Conservation (phyloP, 2,797 vertebrate genomes). For the Heterohyrax brucei region DNA sequence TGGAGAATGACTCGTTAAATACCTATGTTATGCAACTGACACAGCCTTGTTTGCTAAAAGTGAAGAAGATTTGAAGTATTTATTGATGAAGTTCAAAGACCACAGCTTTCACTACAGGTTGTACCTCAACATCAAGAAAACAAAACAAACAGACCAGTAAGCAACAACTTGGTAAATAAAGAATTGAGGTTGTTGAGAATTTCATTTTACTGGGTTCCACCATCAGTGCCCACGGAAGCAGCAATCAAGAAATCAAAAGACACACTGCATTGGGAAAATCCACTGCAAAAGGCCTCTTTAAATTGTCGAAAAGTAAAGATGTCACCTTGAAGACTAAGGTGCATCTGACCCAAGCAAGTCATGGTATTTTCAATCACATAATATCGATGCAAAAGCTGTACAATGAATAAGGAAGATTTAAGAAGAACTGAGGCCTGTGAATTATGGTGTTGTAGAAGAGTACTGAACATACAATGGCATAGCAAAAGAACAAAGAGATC, state of each 20-base stretch:
- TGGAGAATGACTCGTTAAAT: no score
- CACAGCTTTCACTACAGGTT: background rate
- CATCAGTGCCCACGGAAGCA: background rate
- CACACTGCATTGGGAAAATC: background rate
- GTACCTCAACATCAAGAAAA: background rate
- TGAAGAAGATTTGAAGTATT: background rate
- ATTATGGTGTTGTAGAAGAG: background rate
- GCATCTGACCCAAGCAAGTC: background rate
- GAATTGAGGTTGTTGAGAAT: background rate
- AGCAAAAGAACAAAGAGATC: background rate
- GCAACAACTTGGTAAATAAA: background rate
- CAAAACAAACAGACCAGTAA: background rate
- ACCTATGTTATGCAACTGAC: no score
- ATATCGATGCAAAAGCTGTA: background rate
- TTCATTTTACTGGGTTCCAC: background rate
- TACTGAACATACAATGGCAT: background rate
- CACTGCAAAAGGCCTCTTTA: background rate
- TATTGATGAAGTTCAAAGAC: background rate
- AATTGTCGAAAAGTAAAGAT: background rate
- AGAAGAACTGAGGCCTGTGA: background rate
- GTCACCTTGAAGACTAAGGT: background rate
- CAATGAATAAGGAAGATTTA: background rate
- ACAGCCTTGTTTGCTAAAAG: no score
- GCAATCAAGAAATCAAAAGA: background rate
- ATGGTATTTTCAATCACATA: background rate